Evolutionary conservation across 2,888 invertebrate genomes (phyloP).

Genomic region (Endomychus coccineus): DNA sequence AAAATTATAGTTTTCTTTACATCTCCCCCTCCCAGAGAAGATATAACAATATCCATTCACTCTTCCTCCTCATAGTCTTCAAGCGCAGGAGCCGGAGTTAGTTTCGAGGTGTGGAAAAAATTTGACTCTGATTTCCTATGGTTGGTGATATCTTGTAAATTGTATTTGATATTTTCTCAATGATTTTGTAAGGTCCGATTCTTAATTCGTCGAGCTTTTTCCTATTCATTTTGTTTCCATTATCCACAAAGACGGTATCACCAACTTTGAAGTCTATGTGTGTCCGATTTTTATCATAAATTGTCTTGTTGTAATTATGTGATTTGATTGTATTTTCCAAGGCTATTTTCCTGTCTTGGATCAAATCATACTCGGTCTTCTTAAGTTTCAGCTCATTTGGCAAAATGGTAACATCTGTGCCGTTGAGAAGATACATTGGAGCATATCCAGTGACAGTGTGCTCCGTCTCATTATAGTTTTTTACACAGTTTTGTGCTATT

Average conservation of each 20-base stretch:
- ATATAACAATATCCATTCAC: no score
- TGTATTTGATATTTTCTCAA: constrained; percentile 12
- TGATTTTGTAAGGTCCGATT: constrained; percentile 20
- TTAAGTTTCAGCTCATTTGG: constrained; percentile 18
- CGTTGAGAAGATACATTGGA: constrained; percentile 20
- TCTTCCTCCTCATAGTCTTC: no score
- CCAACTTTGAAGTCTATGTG: constrained; percentile 20
- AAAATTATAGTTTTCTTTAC: no score
- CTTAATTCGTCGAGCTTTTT: constrained; percentile 19
- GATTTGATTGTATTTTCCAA: constrained; percentile 19
- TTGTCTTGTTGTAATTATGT: constrained; percentile 20
- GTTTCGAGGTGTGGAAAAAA: constrained; percentile 11
- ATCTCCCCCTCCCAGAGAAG: no score
- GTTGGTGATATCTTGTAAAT: constrained; percentile 13
- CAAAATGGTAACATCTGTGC: constrained; percentile 16
- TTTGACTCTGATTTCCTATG: constrained; percentile 11
- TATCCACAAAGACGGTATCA: constrained; percentile 23
- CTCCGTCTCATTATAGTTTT: constrained; percentile 28
- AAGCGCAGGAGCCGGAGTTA: no score
- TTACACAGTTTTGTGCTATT: constrained; percentile 21
- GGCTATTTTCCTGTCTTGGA: constrained; percentile 16
- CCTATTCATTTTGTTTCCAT: constrained; percentile 20
- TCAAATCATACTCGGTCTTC: constrained; percentile 7
- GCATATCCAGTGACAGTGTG: constrained; percentile 25
- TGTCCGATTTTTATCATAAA: constrained; percentile 18